Evolutionary conservation across 1,140 invertebrate genomes (phyloP), one percentile per base, ranked within the genome.

Genomic region (Heterodera carotae): DNA sequence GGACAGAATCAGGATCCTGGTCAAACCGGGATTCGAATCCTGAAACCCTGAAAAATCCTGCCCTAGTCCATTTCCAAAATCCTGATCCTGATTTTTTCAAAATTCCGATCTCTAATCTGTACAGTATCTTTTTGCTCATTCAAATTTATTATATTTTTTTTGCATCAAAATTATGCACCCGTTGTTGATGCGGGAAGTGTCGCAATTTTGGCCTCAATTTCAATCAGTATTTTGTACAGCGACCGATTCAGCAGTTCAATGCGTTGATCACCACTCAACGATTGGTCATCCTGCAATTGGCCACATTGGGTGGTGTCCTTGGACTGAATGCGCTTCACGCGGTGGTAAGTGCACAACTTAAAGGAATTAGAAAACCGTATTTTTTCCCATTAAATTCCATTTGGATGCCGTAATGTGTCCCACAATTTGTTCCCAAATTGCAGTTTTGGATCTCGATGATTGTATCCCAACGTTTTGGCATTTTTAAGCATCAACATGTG

Each of bases 211-310:
- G 53, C 25, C 31, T 82, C 81, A 59, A 84, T 60, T 62, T 84
- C 81, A 64, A 80, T 84, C 12, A 82, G 59, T 43, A 82, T 84
- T 67, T 82, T 82, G 43, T 82, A 82, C 22, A 82, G 59, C 53
- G 69, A 77, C 36, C 81, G 82, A 29, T 82, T 82, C 25, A 82
- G 67, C 29, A 67, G 82, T 80, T 82, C 82, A 18, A 73, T 80
- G 12, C 81, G 59, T 76, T 82, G 81, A 72, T 82, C 81, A 56
- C 75, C 62, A 33, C n/a, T 83, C 29, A 82, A 22, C 25, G 79
- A 59, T 8, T 73, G 53, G 43, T 82, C 79, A 29, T 77, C 53
- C n/a, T 43, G 33, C n/a, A 74, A 25, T 22, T 64, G 48, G 22
- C 48, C 79, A 25, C 79, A 60, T 29, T 60, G 79, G 69, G 43